These are phyloP conservation scores for Acrossocheilus fasciatus DNA, from an alignment of 2,797 vertebrate genomes.

Conservation along the genomic window DNA sequence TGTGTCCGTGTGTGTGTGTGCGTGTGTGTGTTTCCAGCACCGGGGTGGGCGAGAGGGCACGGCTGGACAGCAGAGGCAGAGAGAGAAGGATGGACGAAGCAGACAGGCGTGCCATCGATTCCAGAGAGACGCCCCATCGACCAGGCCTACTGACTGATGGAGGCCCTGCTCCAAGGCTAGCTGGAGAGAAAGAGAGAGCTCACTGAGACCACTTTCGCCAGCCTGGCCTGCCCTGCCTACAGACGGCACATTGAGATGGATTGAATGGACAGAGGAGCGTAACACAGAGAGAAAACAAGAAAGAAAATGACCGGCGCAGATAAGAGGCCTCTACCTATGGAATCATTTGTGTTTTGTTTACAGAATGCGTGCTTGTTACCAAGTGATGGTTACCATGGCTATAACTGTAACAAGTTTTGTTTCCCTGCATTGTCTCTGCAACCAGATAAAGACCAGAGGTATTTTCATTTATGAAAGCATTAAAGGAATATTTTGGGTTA, in stretches of 20 bases:
- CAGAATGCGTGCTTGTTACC: not conserved
- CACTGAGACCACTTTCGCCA: slow-evolving; percentile 84
- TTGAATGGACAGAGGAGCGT: slow-evolving; percentile 66
- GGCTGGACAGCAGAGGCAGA: slow-evolving; percentile 66
- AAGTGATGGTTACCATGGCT: slow-evolving; percentile 40
- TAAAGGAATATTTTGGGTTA: not conserved
- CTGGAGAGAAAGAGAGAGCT: slow-evolving; percentile 64
- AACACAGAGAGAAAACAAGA: slow-evolving; percentile 22
- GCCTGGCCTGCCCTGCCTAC: slow-evolving; percentile 78
- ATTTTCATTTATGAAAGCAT: slow-evolving; percentile 32
- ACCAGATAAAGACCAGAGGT: slow-evolving; percentile 21
- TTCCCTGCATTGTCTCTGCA: slow-evolving; percentile 8
- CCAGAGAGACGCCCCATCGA: slow-evolving; percentile 88
- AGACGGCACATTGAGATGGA: slow-evolving; percentile 79
- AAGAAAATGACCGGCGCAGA: slow-evolving; percentile 30
- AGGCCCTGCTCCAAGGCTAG: slow-evolving; percentile 81
- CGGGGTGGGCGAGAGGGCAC: slow-evolving; percentile 78
- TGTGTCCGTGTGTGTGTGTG: slow-evolving; percentile 60
- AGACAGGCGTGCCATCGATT: slow-evolving; percentile 90
- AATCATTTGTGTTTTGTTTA: slow-evolving; percentile 28
- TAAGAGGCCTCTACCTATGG: slow-evolving; percentile 4
- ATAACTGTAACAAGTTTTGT: slow-evolving; percentile 15
- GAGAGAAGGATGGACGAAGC: slow-evolving; percentile 74
- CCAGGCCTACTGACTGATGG: slow-evolving; percentile 88
- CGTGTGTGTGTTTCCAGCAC: slow-evolving; percentile 66